phyloP scores from a whole-genome alignment of 2,797 vertebrate species.

The Anguilla pacifica region DNA sequence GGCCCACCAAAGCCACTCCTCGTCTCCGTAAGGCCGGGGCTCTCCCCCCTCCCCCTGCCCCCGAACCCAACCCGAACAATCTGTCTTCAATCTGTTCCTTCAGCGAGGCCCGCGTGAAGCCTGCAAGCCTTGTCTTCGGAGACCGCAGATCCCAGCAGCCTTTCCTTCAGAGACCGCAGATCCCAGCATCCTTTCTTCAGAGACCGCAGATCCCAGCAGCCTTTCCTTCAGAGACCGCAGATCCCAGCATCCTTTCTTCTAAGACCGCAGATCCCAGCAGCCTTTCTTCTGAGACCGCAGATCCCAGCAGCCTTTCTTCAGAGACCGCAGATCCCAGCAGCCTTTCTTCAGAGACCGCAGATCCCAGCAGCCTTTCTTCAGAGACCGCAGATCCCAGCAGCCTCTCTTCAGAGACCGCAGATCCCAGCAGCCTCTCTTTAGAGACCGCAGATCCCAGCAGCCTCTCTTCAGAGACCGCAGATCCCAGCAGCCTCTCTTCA shows the following conservation, averaged over 20 bases:
- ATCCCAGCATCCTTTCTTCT: background rate
- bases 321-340: background rate
- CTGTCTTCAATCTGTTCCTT: slow-evolving; percentile 74
- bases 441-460: no score
- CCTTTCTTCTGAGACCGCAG: slow-evolving; percentile 21
- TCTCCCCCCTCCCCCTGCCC: slow-evolving; percentile 35
- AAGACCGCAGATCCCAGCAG: no score
- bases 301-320: slow-evolving; percentile 28
- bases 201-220: background rate
- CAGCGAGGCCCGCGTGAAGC: slow-evolving; percentile 45
- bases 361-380: no score
- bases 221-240: slow-evolving; percentile 27
- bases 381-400: no score
- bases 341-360: no score
- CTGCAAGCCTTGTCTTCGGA: slow-evolving; percentile 27
- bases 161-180: background rate
- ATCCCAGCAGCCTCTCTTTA: background rate
- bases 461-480: slow-evolving; percentile 21
- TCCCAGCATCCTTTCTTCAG: slow-evolving; percentile 21
- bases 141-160: background rate
- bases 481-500: background rate
- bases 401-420: slow-evolving; percentile 17
- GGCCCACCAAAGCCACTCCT: slow-evolving; percentile 67
- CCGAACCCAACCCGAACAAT: slow-evolving; percentile 57
- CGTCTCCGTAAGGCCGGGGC: slow-evolving; percentile 47